Conservation (phyloP, 2,113 vertebrate species). For the Leuciscus idus region DNA sequence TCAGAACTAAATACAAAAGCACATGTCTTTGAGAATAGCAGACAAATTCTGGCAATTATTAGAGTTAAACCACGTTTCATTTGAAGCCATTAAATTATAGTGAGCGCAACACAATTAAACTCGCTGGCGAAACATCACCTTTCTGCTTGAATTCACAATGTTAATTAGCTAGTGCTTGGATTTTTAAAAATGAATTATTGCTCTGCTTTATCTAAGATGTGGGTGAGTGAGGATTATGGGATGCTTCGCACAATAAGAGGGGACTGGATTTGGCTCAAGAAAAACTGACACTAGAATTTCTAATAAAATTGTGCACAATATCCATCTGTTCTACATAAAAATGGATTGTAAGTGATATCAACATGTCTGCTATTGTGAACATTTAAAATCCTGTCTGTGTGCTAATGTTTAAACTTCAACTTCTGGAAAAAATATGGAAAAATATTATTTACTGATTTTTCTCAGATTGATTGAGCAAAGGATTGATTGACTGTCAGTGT, state of each 20-base stretch:
- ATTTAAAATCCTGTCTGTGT: too few species aligned
- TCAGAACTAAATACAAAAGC: constrained; percentile 52
- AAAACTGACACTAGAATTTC: constrained; percentile 10
- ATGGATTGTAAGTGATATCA: background rate
- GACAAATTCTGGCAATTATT: constrained; percentile 66
- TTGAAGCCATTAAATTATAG: constrained; percentile 74
- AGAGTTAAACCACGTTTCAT: constrained; percentile 70
- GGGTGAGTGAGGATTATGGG: constrained; percentile 72
- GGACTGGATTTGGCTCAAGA: constrained; percentile 61
- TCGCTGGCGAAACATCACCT: constrained; percentile 67
- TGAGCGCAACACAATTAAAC: constrained; percentile 70
- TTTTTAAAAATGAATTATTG: constrained; percentile 73
- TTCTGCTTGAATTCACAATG: constrained; percentile 80
- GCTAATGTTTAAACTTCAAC: background rate
- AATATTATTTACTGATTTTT: background rate
- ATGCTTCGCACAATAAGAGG: constrained; percentile 67
- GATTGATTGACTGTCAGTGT: background rate
- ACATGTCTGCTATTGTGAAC: background rate
- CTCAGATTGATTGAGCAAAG: background rate
- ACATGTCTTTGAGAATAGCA: constrained; percentile 65
- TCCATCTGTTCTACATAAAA: background rate
- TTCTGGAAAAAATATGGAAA: background rate
- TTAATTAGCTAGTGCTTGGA: constrained; percentile 75
- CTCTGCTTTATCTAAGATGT: constrained; percentile 70
- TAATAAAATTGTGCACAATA: background rate